Evolutionary conservation across 2,113 vertebrate genomes (phyloP).

Genomic region (Gymnarchus niloticus): DNA sequence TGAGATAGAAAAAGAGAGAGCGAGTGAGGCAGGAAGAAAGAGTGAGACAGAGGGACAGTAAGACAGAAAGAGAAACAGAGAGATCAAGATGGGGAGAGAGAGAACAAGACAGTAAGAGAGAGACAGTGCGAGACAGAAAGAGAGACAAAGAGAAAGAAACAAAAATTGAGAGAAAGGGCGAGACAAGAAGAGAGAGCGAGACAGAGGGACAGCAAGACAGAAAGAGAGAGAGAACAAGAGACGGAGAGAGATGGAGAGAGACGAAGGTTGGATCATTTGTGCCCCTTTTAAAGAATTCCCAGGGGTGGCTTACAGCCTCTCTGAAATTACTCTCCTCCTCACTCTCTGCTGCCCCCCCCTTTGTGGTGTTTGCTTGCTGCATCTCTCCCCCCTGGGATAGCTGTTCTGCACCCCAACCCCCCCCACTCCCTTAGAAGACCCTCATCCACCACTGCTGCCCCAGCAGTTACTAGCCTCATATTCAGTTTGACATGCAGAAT

Average conservation of each 20-base stretch:
- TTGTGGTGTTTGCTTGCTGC: background rate
- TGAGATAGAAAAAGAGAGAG: too few species aligned
- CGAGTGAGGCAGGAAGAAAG: too few species aligned
- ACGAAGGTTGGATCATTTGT: background rate
- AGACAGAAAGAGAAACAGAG: too few species aligned
- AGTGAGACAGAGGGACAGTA: too few species aligned
- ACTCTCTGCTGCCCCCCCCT: background rate
- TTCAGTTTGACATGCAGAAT: background rate
- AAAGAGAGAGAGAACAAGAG: background rate
- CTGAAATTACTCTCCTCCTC: background rate
- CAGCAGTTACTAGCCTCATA: slow-evolving; percentile 4
- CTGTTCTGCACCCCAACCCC: background rate
- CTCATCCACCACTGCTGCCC: background rate
- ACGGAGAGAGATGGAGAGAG: too few species aligned
- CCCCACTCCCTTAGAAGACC: too few species aligned
- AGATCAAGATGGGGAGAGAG: too few species aligned
- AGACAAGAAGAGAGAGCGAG: too few species aligned
- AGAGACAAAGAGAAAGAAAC: too few species aligned
- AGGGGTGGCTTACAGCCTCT: background rate
- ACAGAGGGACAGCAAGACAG: too few species aligned
- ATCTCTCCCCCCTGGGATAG: background rate
- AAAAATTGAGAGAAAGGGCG: too few species aligned
- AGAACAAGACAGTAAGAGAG: too few species aligned
- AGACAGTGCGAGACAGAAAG: background rate
- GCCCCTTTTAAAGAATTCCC: background rate